phyloP scores from a whole-genome alignment of 2,888 invertebrate species.

The Alloscopus bannaensis region DNA sequence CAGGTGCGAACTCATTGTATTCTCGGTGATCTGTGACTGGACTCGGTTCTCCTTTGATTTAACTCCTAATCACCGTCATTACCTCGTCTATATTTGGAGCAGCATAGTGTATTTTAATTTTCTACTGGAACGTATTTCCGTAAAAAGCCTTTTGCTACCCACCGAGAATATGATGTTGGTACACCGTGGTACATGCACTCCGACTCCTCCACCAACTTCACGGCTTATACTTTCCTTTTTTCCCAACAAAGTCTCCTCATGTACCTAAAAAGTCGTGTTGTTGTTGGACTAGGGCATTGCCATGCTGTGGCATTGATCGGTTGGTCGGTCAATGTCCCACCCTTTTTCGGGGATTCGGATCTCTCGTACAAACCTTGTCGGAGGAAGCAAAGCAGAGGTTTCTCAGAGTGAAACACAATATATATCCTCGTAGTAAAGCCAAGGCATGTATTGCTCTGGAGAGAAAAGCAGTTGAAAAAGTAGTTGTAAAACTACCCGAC shows the following conservation, averaged over 20 bases:
- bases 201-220: too few relatives aligned
- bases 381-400: constrained; percentile 52
- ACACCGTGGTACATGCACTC: too few relatives aligned
- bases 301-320: constrained; percentile 72
- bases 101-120: too few relatives aligned
- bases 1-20: too few relatives aligned
- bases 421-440: constrained; percentile 4
- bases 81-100: too few relatives aligned
- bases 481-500: constrained; percentile 49
- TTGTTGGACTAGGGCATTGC: constrained; percentile 67
- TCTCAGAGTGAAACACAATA: constrained; percentile 21
- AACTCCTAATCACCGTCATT: too few relatives aligned
- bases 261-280: constrained; percentile 45
- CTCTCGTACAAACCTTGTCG: constrained; percentile 62
- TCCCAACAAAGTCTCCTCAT: constrained; percentile 57
- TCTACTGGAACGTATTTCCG: too few relatives aligned
- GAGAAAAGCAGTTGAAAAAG: constrained; percentile 44
- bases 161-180: too few relatives aligned
- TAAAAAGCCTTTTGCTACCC: too few relatives aligned
- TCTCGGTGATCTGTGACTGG: too few relatives aligned
- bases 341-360: constrained; percentile 69
- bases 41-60: too few relatives aligned
- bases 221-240: too few relatives aligned
- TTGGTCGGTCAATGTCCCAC: constrained; percentile 73
- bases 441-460: constrained; percentile 10